Evolutionary conservation across 1,140 invertebrate genomes (phyloP).

Genomic region (Atta cephalotes): DNA sequence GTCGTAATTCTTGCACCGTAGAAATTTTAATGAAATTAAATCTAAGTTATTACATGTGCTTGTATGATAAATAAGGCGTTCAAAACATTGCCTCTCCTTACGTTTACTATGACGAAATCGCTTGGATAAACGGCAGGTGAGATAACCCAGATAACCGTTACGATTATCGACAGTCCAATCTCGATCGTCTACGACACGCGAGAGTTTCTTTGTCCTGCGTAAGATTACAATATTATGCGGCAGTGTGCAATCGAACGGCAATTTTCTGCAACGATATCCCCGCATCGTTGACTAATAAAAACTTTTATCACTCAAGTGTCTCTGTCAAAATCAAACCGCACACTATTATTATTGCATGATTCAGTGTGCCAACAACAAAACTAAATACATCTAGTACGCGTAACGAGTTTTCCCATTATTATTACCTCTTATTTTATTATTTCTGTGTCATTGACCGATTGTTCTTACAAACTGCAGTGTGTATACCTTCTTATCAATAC

Average conservation of each 20-base stretch:
- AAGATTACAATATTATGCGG: constrained; percentile 68
- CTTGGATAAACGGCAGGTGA: constrained; percentile 52
- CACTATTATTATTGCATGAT: constrained; percentile 24
- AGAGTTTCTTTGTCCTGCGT: constrained; percentile 71
- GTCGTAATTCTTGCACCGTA: not conserved
- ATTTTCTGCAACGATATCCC: constrained; percentile 65
- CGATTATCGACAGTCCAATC: constrained; percentile 60
- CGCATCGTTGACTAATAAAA: constrained; percentile 49
- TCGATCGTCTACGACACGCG: constrained; percentile 66
- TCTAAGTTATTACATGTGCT: not conserved
- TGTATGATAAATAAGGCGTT: constrained; percentile 1
- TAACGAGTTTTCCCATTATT: constrained; percentile 60
- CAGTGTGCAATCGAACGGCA: constrained; percentile 63
- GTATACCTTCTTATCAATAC: constrained; percentile 20
- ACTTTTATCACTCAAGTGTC: constrained; percentile 63
- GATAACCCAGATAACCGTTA: constrained; percentile 60
- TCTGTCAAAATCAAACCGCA: constrained; percentile 69
- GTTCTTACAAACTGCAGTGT: constrained; percentile 22
- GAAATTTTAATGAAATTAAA: not conserved
- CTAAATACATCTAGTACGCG: constrained; percentile 44
- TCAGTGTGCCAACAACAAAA: constrained; percentile 35
- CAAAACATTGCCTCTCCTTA: constrained; percentile 20
- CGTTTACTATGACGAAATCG: constrained; percentile 51
- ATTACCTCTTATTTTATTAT: constrained; percentile 9
- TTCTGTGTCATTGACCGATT: constrained; percentile 44